Percentiles rank a stretch among this genome's conserved stretches.
phyloP scores from a whole-genome alignment of 2,888 invertebrate genomes.

The Liodrosophila aerea region DNA sequence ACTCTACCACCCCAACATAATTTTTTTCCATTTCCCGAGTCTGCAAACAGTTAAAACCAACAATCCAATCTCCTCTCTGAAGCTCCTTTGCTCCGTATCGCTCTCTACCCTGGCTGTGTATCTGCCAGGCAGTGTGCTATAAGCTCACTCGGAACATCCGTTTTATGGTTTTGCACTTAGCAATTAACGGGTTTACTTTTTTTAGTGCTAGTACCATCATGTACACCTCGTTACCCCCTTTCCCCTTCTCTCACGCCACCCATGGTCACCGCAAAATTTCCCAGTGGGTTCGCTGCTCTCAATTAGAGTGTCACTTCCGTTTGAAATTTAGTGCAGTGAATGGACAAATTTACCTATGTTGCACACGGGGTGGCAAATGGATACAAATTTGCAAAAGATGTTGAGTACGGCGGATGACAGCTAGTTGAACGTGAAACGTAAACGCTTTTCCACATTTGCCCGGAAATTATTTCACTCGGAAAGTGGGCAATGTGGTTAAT shows the following conservation, averaged over 20 bases:
- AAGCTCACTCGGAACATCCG: constrained; percentile 30
- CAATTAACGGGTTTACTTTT: constrained; percentile 64
- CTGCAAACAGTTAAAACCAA: constrained; percentile 21
- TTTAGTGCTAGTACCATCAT: not conserved
- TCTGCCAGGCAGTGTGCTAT: constrained; percentile 22
- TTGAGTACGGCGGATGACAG: not conserved
- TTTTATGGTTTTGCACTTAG: constrained; percentile 67
- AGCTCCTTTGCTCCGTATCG: constrained; percentile 3
- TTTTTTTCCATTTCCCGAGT: constrained; percentile 24
- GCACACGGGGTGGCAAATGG: constrained; percentile 46
- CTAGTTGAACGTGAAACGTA: not conserved
- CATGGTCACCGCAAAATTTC: constrained; percentile 32
- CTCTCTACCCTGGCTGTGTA: not conserved
- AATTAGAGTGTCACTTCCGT: constrained; percentile 68
- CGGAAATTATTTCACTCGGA: constrained; percentile 19
- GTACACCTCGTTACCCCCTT: not conserved
- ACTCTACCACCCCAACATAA: not conserved
- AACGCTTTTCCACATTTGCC: constrained; percentile 2
- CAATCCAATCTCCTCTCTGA: constrained; percentile 14
- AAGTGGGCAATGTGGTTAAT: constrained; percentile 16
- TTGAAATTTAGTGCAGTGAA: constrained; percentile 49
- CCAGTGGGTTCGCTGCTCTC: constrained; percentile 63
- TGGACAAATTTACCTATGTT: constrained; percentile 57
- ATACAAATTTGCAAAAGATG: constrained; percentile 7
- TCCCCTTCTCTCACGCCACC: not conserved